Evolutionary conservation across 1,140 invertebrate genomes (phyloP), one percentile per base, ranked within the genome.

Genomic region (Magallana ariakensis): DNA sequence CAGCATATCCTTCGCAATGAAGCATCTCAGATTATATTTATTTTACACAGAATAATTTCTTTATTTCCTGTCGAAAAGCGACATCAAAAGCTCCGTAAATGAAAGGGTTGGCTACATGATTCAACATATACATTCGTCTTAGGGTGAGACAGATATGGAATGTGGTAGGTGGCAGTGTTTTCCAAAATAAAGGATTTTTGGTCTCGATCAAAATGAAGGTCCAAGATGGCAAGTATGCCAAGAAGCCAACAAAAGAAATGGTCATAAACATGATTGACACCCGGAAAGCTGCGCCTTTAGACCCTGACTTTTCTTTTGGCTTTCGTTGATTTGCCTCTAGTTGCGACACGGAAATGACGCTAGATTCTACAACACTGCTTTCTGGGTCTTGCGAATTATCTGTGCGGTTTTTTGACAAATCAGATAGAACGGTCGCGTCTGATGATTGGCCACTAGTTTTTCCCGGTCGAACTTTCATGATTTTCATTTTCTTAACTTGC

Each of bases 101-200:
- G 54, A 85, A 85, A 66, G 83, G 83, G 19, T 85, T 85, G 3
- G 83, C 83, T 15, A 85, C n/a, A 22, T 85, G 83, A 26, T 85
- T 85, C 0, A 85, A 66, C 26, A 85, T 66, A 70, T 85, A 85
- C 60, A 85, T 66, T 53, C 83, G 66, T 13, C 60, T 15, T n/a
- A 85, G 58, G 1, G 60, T 53, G 15, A 85, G 26, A n/a, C 83
- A 85, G 26, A 85, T n/a, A 70, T 62, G 58, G 5, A 85, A 70
- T 53, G 26, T 33, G 19, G 58, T 62, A 4, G 46, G 53, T 46
- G 83, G 53, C 15, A 85, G 33, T 70, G 8, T 33, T 57, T 83
- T 85, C 83, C 83, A 85, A 62, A 85, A 85, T 53, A 7, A 16
- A 9, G 83, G 83, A 15, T 85, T 66, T 7, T 85, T 85, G 15